phyloP scores from a whole-genome alignment of 2,888 invertebrate genomes.

The Acanthosoma haemorrhoidale region DNA sequence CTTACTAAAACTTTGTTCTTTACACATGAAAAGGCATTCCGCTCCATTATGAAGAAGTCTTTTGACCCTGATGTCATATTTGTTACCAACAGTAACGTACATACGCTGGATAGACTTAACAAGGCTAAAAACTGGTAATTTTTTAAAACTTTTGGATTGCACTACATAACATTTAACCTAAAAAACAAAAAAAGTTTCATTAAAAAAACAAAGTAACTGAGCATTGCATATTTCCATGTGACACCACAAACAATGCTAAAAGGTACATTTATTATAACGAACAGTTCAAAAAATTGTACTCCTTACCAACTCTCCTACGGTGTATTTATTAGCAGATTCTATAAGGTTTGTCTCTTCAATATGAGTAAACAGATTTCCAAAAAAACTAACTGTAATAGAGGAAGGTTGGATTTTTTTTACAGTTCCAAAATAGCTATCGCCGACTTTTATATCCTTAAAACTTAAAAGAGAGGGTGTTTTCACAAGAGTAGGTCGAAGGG shows the following conservation, averaged over 20 bases:
- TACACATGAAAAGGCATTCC: background rate
- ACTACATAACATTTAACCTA: conserved; percentile 54
- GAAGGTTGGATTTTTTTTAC: conserved; percentile 50
- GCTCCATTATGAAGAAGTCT: background rate
- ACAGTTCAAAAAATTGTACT: too few relatives aligned
- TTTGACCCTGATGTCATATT: conserved; percentile 16
- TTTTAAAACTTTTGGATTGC: conserved; percentile 43
- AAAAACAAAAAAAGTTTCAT: conserved; percentile 37
- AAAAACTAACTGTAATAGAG: conserved; percentile 57
- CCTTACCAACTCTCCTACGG: conserved; percentile 55
- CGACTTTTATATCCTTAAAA: conserved; percentile 51
- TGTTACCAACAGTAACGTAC: conserved; percentile 29
- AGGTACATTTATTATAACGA: too few relatives aligned
- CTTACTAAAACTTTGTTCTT: conserved; percentile 23
- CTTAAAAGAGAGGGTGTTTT: conserved; percentile 52
- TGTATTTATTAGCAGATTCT: conserved; percentile 29
- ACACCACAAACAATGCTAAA: too few relatives aligned
- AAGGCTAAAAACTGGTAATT: conserved; percentile 31
- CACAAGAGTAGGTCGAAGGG: conserved; percentile 61
- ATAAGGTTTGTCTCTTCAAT: conserved; percentile 51
- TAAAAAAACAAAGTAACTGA: background rate
- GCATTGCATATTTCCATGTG: too few relatives aligned
- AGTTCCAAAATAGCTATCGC: conserved; percentile 54
- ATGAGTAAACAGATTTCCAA: conserved; percentile 54
- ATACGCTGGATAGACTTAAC: conserved; percentile 30